Evolutionary conservation across 2,888 invertebrate genomes (phyloP).

Genomic region (Phyllotreta striolata): DNA sequence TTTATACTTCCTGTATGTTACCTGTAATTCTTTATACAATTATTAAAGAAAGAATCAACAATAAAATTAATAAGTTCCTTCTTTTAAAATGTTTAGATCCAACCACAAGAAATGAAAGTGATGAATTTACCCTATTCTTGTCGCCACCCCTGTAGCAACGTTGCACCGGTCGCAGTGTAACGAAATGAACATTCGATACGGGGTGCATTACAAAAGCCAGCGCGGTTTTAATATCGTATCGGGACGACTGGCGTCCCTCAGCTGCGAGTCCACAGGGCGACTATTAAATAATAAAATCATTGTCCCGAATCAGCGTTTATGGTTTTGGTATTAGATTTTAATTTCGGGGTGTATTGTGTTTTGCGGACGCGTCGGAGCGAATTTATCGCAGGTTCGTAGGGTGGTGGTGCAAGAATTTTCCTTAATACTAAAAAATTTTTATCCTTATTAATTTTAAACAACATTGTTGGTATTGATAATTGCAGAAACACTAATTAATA

Average conservation of each 20-base stretch:
- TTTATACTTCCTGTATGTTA: neutral
- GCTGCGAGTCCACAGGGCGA: constrained; percentile 25
- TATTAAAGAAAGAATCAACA: neutral
- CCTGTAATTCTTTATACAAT: too few relatives aligned
- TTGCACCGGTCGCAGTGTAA: constrained; percentile 49
- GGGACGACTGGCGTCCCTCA: neutral
- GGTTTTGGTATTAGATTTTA: constrained; percentile 38
- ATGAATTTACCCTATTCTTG: too few relatives aligned
- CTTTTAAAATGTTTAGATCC: neutral
- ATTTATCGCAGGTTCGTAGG: neutral
- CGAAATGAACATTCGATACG: constrained; percentile 61
- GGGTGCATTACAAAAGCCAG: constrained; percentile 55
- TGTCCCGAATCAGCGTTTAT: constrained; percentile 34
- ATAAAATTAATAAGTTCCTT: neutral
- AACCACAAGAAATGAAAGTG: too few relatives aligned
- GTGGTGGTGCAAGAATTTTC: neutral
- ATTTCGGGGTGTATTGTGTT: constrained; percentile 28
- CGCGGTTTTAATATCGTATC: constrained; percentile 30
- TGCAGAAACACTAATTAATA: too few relatives aligned
- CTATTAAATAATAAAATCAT: constrained; percentile 43
- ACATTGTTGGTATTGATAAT: too few relatives aligned
- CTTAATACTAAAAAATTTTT: too few relatives aligned
- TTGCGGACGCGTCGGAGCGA: constrained; percentile 27
- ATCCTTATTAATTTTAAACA: too few relatives aligned
- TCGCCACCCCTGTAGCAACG: constrained; percentile 22